These are phyloP conservation scores for Antitype chi DNA, from an alignment of 2,888 invertebrate genomes.

Conservation along the genomic window DNA sequence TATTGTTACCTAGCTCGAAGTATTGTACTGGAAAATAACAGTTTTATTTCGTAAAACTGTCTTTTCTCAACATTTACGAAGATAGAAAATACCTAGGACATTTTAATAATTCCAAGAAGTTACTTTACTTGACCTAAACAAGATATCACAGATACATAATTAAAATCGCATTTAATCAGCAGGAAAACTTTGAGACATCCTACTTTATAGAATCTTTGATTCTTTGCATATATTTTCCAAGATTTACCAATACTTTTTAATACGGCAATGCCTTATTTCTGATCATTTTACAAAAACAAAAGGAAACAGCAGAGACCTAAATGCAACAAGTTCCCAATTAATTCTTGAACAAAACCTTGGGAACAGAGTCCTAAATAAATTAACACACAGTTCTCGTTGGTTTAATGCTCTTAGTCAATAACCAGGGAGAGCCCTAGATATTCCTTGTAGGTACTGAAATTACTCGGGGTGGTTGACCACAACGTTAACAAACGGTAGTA, in stretches of 20 bases:
- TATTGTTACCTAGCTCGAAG: not conserved
- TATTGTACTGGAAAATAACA: not conserved
- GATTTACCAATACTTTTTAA: not conserved
- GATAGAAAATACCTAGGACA: not conserved
- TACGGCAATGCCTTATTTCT: not conserved
- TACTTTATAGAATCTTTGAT: not conserved
- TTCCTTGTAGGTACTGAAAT: constrained; percentile 18
- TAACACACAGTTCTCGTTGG: not conserved
- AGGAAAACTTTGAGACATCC: constrained; percentile 24
- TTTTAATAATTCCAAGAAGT: constrained; percentile 15
- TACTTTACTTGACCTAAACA: constrained; percentile 39
- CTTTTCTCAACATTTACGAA: not conserved
- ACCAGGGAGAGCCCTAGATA: constrained; percentile 10
- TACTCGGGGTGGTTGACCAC: constrained; percentile 27
- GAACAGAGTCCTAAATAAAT: constrained; percentile 22
- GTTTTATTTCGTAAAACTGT: too few relatives aligned
- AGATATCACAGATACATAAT: constrained; percentile 5
- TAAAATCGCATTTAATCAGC: constrained; percentile 19
- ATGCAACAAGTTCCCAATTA: constrained; percentile 26
- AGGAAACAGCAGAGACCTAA: not conserved
- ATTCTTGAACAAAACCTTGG: not conserved
- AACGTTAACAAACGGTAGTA: constrained; percentile 21
- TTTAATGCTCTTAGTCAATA: constrained; percentile 25
- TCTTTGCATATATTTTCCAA: not conserved
- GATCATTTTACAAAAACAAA: not conserved